Evolutionary conservation across 1,140 invertebrate species (phyloP), one percentile per base, ranked within the genome.

Genomic region (Heliconius hewitsoni): DNA sequence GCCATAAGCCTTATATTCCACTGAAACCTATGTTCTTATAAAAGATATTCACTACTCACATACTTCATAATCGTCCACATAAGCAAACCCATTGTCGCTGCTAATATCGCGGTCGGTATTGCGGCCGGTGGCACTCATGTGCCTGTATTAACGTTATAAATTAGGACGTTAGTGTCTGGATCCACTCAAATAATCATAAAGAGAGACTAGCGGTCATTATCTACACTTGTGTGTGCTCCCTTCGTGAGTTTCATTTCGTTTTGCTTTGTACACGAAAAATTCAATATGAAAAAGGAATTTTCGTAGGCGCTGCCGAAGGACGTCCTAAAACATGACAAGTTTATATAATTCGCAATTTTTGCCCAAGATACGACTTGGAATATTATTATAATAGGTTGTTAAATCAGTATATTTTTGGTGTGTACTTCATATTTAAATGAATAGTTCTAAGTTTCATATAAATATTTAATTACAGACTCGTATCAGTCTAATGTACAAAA

Each of bases 171-270:
- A 91, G 81, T 81, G 88, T 84, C 84, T 83, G 82, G 83, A 84
- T 84, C 88, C 90, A 93, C 90, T 91, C 89, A 89, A 92, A 92
- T 93, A 93, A 93, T 87, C 90, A 88, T 93, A 92, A 91, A 91
- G 82, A 86, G 83, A 78, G 76, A 85, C 82, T 87, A 89, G 87
- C 87, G 88, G 90, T 89, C 89, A 85, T 93, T 91, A 78, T 46
- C 75, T 79, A 82, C 91, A 93, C 91, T 91, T 90, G 91, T 84
- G 88, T 87, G 86, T 86, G 85, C 81, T 83, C 84, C 75, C 83
- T 84, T 87, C 84, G 86, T 89, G 79, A 82, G 82, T 85, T 86
- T 89, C 84, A 86, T 89, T 85, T 89, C 81, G 85, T 83, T 86
- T 84, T 84, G 85, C 84, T 86, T 84, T 84, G 83, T 86, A 83